Conservation (phyloP, 2,113 vertebrate species). For the Leiothrix lutea region DNA sequence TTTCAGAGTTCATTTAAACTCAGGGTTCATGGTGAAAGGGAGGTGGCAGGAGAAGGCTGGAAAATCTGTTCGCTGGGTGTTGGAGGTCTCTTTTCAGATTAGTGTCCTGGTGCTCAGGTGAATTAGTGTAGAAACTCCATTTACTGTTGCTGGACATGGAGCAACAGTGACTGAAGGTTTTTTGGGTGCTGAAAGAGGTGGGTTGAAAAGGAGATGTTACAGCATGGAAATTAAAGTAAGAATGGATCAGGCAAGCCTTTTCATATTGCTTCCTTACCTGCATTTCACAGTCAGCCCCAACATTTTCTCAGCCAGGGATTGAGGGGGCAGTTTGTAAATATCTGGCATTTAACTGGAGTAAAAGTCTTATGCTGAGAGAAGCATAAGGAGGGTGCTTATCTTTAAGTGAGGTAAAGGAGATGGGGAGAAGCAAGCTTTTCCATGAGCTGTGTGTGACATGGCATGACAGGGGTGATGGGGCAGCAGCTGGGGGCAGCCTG, state of each 20-base stretch:
- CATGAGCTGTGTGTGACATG: rapidly evolving
- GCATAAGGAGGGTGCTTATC: neutral
- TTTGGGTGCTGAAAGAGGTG: neutral
- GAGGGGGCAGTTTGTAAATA: neutral
- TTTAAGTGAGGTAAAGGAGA: neutral
- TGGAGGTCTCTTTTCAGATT: neutral
- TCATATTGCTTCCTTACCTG: neutral
- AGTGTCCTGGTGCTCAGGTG: neutral
- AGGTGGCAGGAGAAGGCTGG: neutral
- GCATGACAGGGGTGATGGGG: no score
- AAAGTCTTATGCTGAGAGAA: neutral
- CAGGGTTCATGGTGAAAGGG: neutral
- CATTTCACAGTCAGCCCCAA: neutral
- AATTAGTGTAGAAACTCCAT: neutral
- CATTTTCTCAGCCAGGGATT: neutral
- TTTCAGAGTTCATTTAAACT: neutral
- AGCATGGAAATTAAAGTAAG: neutral
- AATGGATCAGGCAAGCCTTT: neutral
- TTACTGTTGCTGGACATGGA: neutral
- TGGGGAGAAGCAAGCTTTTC: neutral
- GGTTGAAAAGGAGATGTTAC: neutral
- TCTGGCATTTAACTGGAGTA: neutral
- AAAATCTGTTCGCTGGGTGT: neutral
- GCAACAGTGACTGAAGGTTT: neutral
- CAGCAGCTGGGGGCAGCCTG: neutral